Conservation (phyloP, 2,113 vertebrate genomes). For the Casuarius casuarius region DNA sequence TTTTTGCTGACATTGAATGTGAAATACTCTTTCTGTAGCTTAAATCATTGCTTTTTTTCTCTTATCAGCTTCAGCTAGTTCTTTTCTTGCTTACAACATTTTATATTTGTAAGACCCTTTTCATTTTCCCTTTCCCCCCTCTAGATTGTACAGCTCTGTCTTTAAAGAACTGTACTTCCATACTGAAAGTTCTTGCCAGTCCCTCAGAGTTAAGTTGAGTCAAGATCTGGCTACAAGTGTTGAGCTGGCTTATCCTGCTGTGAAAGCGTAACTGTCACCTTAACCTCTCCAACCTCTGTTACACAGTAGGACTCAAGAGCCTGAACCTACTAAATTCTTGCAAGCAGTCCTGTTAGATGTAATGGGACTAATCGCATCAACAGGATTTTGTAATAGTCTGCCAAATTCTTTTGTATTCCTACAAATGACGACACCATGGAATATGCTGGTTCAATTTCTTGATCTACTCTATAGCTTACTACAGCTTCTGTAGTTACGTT, state of each 20-base stretch:
- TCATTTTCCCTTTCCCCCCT: not conserved
- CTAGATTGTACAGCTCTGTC: not conserved
- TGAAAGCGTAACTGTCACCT: not conserved
- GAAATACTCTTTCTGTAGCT: slow-evolving; percentile 20
- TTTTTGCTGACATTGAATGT: slow-evolving; percentile 30
- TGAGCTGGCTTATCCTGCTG: not conserved
- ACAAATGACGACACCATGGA: not conserved
- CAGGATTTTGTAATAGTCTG: not conserved
- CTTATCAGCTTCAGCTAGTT: slow-evolving; percentile 14
- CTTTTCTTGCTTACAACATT: not conserved
- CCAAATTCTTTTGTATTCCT: not conserved
- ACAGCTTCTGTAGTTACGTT: not conserved
- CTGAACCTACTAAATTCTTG: not conserved
- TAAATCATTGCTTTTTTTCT: slow-evolving; percentile 36
- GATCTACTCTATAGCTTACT: not conserved
- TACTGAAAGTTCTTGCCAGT: not conserved
- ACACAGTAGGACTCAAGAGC: not conserved
- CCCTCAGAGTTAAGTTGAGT: not conserved
- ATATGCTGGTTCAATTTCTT: not conserved
- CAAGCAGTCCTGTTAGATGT: not conserved
- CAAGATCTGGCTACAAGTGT: not conserved
- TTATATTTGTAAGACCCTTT: not conserved
- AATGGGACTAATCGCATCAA: not conserved
- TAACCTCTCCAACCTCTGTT: not conserved
- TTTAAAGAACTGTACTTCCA: not conserved